Base-by-base conservation (phyloP, 2,113 vertebrate species). In the Aythya baeri region DNA sequence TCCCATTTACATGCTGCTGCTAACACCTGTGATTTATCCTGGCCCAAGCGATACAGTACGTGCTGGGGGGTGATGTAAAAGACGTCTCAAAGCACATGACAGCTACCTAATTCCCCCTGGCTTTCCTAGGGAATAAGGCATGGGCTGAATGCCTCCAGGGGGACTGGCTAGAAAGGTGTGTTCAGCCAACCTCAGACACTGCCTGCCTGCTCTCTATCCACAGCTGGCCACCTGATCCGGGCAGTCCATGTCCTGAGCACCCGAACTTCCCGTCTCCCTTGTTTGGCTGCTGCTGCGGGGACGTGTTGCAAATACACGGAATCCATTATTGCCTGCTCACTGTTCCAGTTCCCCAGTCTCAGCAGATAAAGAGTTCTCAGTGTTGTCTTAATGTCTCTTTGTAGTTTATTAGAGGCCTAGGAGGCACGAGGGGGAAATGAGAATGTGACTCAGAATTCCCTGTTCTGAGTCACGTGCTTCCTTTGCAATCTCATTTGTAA, bases 351-450 rank as follows among this genome's bases (percentile, higher is more conserved):
- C 83, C 87, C 6, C 15, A 41, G 95, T 91, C 75, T 41, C 88
- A 49, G 95, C 96, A 96, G 96, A 97, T 97, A 96, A 93, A 96
- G 91, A 75, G 90, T 46, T 91, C 85, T 62, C 65, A 59, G 82
- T 50, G 74, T 79, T 88, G 91, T 71, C 94, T 79, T 65, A 73
- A 85, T 62, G 52, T 65, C 93, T 76, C 93, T 96, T 87, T 36
- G 88, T 82, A 93, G 95, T 96, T 97, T 91, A 94, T 91, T 80
- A 91, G 90, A 86, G 86, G 88, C 57, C 97, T 93, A 41, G 57
- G 63, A 95, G 94, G 92, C 88, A 96, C 8, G 38, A 54, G 82
- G 81, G 86, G 93, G 72, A 92, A 93, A 93, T 72, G 84, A 86
- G 85, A 68, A 34, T 63, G 84, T 87, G 97, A 41, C 55, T 89